Base-by-base conservation (phyloP, 2,888 invertebrate genomes). In the Folsomia manolachei region DNA sequence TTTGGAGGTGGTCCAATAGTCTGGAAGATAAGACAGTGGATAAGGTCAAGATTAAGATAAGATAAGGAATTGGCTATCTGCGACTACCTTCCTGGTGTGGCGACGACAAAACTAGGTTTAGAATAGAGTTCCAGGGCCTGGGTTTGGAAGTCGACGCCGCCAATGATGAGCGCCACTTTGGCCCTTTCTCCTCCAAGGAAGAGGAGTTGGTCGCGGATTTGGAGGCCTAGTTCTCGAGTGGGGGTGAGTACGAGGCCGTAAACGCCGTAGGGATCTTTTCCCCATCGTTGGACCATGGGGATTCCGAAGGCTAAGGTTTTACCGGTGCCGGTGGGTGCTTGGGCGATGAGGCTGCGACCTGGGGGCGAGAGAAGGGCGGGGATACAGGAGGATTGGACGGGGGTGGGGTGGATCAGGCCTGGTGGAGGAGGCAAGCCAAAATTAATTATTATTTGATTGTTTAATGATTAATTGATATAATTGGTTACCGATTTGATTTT, bases 231-330 rank as follows among this genome's bases (percentile, higher is more conserved):
- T 63, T 78, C 78, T 83, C 96, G 90, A 0, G 98, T 99, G 1
- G 99, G 98, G 18, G 98, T 97, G 14, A 99, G 85, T 24, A 99
- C 87, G 27, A 99, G 86, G 1, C 97, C 96, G 87, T 92, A 99
- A 83, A 98, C 95, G 70, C 97, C 97, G 84, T 92, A 95, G 0
- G 97, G 97, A 84, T 99, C 97, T 82, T 95, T 92, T 72, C 93
- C 92, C 27, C 98, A 86, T 82, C 90, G 90, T 83, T 97, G 95
- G 63, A 98, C 84, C 81, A 98, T 94, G 0, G 97, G 97, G 69
- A 98, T 84, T 0, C 95, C 97, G 87, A 99, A 99, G 0, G 98
- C 96, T 82, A 98, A 89, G 0, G 99, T 99, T 87, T 99, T 99
- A 1, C 98, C 98, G 71, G 96, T 97, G 18, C 98, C 98, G 9